Percentiles rank a stretch among this genome's conserved stretches.
Evolutionary conservation across 1,140 invertebrate genomes (phyloP).

Genomic region (Leptonema lineaticorne): DNA sequence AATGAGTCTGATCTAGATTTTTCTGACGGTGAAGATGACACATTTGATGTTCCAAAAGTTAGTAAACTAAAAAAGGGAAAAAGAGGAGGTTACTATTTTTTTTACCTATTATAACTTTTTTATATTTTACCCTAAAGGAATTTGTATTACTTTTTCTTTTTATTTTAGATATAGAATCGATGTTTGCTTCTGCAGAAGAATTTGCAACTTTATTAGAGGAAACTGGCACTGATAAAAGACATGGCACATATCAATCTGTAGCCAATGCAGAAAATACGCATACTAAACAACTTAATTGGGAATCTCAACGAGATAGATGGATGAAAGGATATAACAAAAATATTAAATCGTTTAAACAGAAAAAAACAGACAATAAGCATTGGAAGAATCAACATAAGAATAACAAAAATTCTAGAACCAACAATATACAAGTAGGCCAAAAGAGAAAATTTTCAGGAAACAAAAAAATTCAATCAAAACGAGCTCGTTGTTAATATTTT

Average conservation of each 20-base stretch:
- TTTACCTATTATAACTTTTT: neutral
- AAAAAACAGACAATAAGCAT: neutral
- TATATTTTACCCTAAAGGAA: neutral
- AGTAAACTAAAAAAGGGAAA: constrained; percentile 45
- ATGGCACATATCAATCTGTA: constrained; percentile 63
- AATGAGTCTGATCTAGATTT: constrained; percentile 40
- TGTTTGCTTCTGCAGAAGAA: constrained; percentile 74
- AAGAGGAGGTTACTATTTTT: neutral
- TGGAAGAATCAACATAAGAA: neutral
- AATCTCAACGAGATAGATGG: constrained; percentile 58
- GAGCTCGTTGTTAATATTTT: neutral
- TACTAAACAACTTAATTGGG: constrained; percentile 68
- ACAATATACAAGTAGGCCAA: neutral
- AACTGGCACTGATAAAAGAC: constrained; percentile 62
- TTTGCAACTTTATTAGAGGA: constrained; percentile 72
- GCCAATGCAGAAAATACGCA: constrained; percentile 67
- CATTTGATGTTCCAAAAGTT: constrained; percentile 42
- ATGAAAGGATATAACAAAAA: constrained; percentile 46
- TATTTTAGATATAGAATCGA: constrained; percentile 51
- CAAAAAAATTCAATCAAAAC: neutral
- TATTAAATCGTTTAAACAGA: neutral
- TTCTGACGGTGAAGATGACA: constrained; percentile 42
- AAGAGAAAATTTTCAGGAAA: neutral
- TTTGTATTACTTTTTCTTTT: constrained; percentile 35
- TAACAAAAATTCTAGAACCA: neutral